Evolutionary conservation across 2,797 vertebrate genomes (phyloP).

Genomic region (Podargus strigoides): DNA sequence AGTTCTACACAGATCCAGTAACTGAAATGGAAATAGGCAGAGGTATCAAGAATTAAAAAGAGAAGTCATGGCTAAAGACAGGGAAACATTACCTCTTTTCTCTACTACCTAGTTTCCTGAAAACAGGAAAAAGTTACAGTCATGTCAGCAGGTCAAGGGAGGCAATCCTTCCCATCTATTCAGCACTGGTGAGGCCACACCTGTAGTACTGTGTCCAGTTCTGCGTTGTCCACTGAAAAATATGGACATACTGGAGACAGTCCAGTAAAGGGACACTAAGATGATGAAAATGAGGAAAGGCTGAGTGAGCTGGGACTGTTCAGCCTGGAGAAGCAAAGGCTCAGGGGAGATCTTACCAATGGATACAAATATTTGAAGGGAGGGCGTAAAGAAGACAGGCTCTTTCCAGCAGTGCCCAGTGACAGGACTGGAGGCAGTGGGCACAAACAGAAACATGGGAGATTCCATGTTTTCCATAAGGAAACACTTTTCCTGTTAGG

Average conservation of each 20-base stretch:
- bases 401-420: neutral
- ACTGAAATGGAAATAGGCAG: neutral
- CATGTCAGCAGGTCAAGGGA: neutral
- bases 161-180: neutral
- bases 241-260: no score
- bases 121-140: neutral
- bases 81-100: neutral
- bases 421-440: neutral
- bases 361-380: rapidly evolving
- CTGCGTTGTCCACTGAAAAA: no score
- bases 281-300: no score
- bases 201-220: no score
- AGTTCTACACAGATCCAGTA: neutral
- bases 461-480: neutral
- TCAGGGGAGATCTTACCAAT: neutral
- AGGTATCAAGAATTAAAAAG: neutral
- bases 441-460: neutral
- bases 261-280: no score
- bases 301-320: neutral
- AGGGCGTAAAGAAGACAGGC: neutral
- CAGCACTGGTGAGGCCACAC: neutral
- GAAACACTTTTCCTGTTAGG: neutral
- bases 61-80: neutral
- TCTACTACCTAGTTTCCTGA: neutral
- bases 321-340: neutral